Evolutionary conservation across 2,113 vertebrate genomes (phyloP).

Genomic region (Phaethon lepturus): DNA sequence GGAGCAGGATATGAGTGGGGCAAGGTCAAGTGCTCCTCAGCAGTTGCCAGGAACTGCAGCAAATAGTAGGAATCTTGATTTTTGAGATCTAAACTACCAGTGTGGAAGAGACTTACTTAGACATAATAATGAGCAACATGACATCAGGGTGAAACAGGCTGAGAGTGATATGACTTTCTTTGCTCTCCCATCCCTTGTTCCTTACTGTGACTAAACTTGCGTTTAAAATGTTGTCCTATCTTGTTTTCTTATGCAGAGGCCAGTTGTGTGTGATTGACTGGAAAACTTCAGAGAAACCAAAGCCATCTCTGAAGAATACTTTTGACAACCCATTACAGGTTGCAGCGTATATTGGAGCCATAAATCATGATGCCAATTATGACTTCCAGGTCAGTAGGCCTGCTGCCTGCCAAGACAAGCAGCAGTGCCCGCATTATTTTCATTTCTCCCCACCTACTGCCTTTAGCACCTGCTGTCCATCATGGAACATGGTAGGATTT

Average conservation of each 20-base stretch:
- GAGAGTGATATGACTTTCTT: background rate
- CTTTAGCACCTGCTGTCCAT: background rate
- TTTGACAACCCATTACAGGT: constrained; percentile 95
- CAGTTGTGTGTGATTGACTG: constrained; percentile 93
- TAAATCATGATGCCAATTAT: constrained; percentile 91
- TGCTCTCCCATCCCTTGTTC: background rate
- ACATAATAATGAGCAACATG: background rate
- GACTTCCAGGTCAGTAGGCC: constrained; percentile 87
- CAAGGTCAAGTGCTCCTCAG: background rate
- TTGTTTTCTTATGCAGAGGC: constrained; percentile 77
- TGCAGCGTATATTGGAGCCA: constrained; percentile 91
- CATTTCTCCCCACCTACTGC: background rate
- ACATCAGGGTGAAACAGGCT: background rate
- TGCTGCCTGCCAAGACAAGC: background rate
- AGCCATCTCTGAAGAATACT: constrained; percentile 87
- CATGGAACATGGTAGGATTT: background rate
- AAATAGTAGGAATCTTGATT: background rate
- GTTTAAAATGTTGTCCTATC: background rate
- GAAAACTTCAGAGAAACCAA: constrained; percentile 96
- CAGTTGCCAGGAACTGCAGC: background rate
- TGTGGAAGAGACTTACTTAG: background rate
- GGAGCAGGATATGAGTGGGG: background rate
- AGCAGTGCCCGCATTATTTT: background rate
- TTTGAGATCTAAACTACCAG: background rate
- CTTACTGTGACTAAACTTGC: background rate